Evolutionary conservation across 2,888 invertebrate species (phyloP), one percentile per base, ranked within the genome.

Genomic region (Rhabditoides inermis): DNA sequence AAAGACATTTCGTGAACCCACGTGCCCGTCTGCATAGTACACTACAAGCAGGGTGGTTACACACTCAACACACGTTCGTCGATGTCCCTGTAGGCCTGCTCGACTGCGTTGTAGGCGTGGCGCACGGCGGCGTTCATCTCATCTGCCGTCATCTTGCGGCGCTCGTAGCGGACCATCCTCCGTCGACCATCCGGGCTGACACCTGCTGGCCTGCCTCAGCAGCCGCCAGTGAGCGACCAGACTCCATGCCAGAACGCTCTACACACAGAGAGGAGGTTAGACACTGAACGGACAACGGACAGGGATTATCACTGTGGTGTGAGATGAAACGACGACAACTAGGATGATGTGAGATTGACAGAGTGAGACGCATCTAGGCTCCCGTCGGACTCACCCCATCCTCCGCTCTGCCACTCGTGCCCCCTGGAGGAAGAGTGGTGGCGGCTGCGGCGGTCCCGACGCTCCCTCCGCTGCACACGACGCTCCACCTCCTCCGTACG

Each of bases 401-500:
- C 6, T n/a, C 20, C 23, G 6, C 42, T 22, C 15, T 18, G 7
- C 18, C 44, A 57, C 56, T 36, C 56, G 41, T 47, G 53, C 47
- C 62, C 62, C 39, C 62, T 55, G 20, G 60, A 61, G 0, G 61
- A 61, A 3, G 62, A 62, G 39, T 65, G 65, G 47, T 65, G 65
- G 35, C 65, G 60, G 42, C 53, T 53, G 30, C 65, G 61, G 41
- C 64, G 61, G 35, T 64, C 64, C 25, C 49, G 51, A 27, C 50
- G 56, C 32, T 56, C 53, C 41, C 66, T 63, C 23, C 72, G 60
- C 44, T 72, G 63, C 12, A 76, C 70, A 32, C 71, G 67, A 25
- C 76, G 69, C 51, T 77, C 76, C 36, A 76, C 63, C 59, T 77
- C 76, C 57, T 76, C 76, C 23, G 76, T 77, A 30, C 73, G 63